Conservation (phyloP, 1,140 invertebrate genomes). For the Acromyrmex echinatior region DNA sequence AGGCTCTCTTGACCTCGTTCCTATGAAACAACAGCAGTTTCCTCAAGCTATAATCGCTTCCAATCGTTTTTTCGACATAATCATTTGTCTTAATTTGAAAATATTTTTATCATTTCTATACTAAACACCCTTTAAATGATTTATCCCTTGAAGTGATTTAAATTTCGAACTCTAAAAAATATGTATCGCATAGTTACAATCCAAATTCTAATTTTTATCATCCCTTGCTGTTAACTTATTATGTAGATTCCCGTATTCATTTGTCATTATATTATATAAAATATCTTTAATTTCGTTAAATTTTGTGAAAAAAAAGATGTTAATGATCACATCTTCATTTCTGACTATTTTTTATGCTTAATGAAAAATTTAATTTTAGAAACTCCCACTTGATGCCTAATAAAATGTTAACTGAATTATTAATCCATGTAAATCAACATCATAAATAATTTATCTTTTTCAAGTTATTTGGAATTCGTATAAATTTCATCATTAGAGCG, state of each 20-base stretch:
- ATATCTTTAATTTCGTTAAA: background rate
- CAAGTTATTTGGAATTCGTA: conserved; percentile 3
- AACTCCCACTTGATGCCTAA: background rate
- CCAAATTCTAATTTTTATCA: background rate
- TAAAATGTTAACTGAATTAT: background rate
- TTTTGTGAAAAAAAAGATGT: conserved; percentile 4
- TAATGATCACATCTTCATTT: background rate
- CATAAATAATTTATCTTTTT: background rate
- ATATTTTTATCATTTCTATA: background rate
- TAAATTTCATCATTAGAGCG: conserved; percentile 14
- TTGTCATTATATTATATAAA: background rate
- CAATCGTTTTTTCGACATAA: conserved; percentile 33
- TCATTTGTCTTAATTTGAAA: conserved; percentile 4
- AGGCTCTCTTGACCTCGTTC: conserved; percentile 51
- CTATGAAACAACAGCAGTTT: conserved; percentile 29
- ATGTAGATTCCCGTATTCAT: background rate
- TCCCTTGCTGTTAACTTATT: background rate
- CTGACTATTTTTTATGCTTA: background rate
- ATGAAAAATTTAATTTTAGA: background rate
- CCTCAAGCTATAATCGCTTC: conserved; percentile 9
- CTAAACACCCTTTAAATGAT: background rate
- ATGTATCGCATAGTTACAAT: background rate
- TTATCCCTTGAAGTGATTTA: too few relatives aligned
- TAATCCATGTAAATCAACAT: background rate
- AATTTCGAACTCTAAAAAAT: background rate